phyloP scores from a whole-genome alignment of 2,797 vertebrate genomes.

The Pangasius mekongensis region DNA sequence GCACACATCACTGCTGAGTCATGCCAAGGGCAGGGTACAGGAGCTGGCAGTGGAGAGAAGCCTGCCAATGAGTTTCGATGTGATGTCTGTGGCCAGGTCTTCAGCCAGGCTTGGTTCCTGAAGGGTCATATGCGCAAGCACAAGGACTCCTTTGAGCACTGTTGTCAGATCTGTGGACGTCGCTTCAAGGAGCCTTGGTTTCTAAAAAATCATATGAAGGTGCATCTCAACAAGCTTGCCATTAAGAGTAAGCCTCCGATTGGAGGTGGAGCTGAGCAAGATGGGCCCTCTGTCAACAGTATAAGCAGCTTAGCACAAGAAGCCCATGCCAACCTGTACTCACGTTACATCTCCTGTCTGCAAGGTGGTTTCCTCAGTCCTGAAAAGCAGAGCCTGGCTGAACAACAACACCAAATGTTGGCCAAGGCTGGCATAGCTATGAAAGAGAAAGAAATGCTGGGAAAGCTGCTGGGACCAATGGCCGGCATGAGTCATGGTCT shows the following conservation, averaged over 20 bases:
- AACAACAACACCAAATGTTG: conserved; percentile 89
- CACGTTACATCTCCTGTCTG: conserved; percentile 94
- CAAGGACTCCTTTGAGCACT: conserved; percentile 98
- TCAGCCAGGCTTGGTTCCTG: conserved; percentile 99
- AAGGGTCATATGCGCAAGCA: conserved; percentile 99
- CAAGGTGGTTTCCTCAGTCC: conserved; percentile 93
- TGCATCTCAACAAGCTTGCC: conserved; percentile 96
- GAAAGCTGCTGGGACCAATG: conserved; percentile 92
- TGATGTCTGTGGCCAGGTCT: conserved; percentile 94
- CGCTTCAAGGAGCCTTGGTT: conserved; percentile 99
- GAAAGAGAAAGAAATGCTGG: conserved; percentile 96
- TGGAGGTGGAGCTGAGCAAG: conserved; percentile 79
- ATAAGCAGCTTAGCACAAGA: conserved; percentile 92
- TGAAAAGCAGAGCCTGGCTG: conserved; percentile 87
- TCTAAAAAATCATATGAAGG: conserved; percentile 99
- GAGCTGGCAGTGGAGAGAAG: conserved; percentile 78
- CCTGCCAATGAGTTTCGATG: conserved; percentile 92
- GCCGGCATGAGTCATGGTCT: conserved; percentile 85
- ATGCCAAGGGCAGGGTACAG: conserved; percentile 85
- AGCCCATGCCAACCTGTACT: conserved; percentile 94
- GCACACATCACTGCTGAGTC: conserved; percentile 96
- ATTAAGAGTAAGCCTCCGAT: conserved; percentile 92
- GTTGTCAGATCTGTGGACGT: conserved; percentile 97
- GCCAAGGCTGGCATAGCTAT: conserved; percentile 89
- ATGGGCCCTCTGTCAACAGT: conserved; percentile 83